Base-by-base conservation (phyloP, 1,140 invertebrate species). In the Holotrichia oblita region DNA sequence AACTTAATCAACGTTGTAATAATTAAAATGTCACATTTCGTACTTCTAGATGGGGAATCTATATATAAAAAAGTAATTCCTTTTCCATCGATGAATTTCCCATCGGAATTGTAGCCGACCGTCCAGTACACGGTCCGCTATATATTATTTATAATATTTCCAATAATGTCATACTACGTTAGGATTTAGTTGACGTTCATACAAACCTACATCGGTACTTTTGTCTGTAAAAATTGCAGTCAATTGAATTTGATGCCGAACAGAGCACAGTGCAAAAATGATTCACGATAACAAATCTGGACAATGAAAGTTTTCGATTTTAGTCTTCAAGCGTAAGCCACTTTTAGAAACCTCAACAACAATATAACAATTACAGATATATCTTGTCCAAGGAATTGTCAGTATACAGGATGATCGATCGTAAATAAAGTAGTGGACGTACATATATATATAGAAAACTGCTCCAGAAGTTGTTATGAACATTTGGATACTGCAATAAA, bases 71-170 rank as follows among this genome's bases (percentile, higher is more conserved):
- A 69, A 69, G 20, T 24, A 69, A 69, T 69, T 69, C 22, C 17
- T 22, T 69, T 69, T 24, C 61, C 61, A 69, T 69, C 61, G 61
- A 69, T 27, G 61, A 69, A 69, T 69, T 69, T 69, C 61, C 61
- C 61, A 69, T 0, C 20, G 61, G 61, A 27, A 69, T 69, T 69
- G 61, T 14, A 22, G 48, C 17, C 48, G 14, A 6, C 48, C 12
- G 61, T 24, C 61, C 61, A 20, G 61, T 22, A 34, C 61, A 7
- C 22, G 20, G 27, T 14, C 8, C 61, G 8, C 61, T 24, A 69
- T 69, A 69, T 69, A 69, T 69, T 69, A 69, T 69, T 69, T 69
- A 69, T 69, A 69, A 69, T 69, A 34, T 22, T 34, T 27, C 61
- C 61, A 69, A 24, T 69, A 69, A 69, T 69, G 61, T 69, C 61